These are phyloP conservation scores for Dolichallabes microphthalmus DNA, from an alignment of 2,113 vertebrate genomes.

Conservation along the genomic window DNA sequence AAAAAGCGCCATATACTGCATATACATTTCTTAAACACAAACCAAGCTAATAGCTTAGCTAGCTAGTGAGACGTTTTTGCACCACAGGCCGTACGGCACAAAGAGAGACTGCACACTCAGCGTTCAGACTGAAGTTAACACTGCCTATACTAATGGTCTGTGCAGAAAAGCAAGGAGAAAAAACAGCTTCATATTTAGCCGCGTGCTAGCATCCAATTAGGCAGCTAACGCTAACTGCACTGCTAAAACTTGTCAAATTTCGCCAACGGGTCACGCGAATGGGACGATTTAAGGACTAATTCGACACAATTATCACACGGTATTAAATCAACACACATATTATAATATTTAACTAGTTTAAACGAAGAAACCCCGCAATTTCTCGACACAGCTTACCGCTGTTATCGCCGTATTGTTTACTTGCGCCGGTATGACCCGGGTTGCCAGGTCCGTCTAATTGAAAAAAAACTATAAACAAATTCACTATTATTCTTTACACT, in stretches of 20 bases:
- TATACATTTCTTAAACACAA: too few relatives aligned
- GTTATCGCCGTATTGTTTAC: conserved; percentile 22
- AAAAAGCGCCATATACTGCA: neutral
- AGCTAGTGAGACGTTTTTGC: neutral
- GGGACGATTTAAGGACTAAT: neutral
- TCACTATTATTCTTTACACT: neutral
- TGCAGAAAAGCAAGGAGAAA: neutral
- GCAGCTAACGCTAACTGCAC: conserved; percentile 2
- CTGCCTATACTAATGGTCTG: too few relatives aligned
- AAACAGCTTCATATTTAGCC: neutral
- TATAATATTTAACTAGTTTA: neutral
- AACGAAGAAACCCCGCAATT: neutral
- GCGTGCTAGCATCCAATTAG: neutral
- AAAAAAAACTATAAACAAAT: too few relatives aligned
- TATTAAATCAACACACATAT: neutral
- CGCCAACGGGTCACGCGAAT: too few relatives aligned
- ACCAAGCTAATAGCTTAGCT: neutral
- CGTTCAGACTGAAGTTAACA: neutral
- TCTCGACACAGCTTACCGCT: neutral
- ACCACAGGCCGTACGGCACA: neutral
- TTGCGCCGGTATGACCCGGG: neutral
- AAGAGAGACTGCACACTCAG: neutral
- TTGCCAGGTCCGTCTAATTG: neutral
- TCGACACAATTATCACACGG: neutral
- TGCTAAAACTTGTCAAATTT: neutral